Percentiles rank a stretch among this genome's conserved stretches.
phyloP scores from a whole-genome alignment of 1,140 invertebrate species.

The Leucophenga varia region DNA sequence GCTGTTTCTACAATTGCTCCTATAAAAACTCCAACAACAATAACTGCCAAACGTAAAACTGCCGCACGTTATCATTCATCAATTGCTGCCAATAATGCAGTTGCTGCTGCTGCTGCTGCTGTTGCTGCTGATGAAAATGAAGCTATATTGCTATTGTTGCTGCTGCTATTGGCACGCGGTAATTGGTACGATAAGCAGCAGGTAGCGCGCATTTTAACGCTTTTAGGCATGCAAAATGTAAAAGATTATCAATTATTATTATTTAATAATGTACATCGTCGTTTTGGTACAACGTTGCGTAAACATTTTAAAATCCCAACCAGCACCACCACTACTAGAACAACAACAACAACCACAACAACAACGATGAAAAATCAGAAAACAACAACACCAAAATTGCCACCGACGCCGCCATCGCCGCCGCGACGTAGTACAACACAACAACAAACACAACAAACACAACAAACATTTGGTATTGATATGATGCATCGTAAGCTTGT shows the following conservation, averaged over 20 bases:
- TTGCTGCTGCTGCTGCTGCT: too few relatives aligned
- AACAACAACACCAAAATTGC: too few relatives aligned
- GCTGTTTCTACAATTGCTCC: conserved; percentile 45
- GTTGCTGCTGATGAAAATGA: conserved; percentile 12
- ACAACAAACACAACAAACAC: too few relatives aligned
- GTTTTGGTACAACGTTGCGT: conserved; percentile 23
- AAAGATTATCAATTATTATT: conserved; percentile 24
- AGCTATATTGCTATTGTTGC: too few relatives aligned
- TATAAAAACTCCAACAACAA: background rate
- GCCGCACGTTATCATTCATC: conserved; percentile 11
- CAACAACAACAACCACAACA: conserved; percentile 1
- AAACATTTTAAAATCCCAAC: conserved; percentile 24
- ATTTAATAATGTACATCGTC: conserved; percentile 40
- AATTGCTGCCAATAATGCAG: conserved; percentile 10
- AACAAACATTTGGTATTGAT: too few relatives aligned
- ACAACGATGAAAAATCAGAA: background rate
- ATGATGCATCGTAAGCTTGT: too few relatives aligned
- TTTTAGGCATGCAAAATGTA: conserved; percentile 21
- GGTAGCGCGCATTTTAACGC: conserved; percentile 33
- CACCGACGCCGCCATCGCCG: too few relatives aligned
- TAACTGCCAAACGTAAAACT: conserved; percentile 6
- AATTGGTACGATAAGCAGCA: conserved; percentile 44
- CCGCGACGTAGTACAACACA: too few relatives aligned
- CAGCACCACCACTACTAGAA: background rate
- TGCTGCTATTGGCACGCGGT: conserved; percentile 22